Conservation (phyloP, 2,888 invertebrate species). For the Coleophora deauratella region DNA sequence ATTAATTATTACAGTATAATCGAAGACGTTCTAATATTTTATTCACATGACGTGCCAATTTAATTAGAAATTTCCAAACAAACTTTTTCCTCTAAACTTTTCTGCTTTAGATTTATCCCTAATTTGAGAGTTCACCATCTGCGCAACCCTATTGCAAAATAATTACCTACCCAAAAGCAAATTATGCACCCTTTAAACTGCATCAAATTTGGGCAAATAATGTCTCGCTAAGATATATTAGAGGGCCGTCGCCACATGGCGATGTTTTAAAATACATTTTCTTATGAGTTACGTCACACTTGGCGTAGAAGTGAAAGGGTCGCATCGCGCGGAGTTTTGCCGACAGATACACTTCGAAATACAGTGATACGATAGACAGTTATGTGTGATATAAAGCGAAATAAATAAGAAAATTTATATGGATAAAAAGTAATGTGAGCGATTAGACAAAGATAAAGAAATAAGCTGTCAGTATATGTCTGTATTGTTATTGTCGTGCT, state of each 20-base stretch:
- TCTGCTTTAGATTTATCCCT: conserved; percentile 37
- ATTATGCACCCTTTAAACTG: conserved; percentile 71
- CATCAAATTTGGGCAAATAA: conserved; percentile 65
- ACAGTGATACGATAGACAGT: too few relatives aligned
- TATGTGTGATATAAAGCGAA: too few relatives aligned
- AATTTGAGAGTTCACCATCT: conserved; percentile 56
- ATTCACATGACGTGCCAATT: conserved; percentile 37
- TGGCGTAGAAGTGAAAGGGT: conserved; percentile 19
- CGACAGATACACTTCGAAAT: too few relatives aligned
- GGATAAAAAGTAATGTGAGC: too few relatives aligned
- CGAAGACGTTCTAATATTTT: conserved; percentile 22
- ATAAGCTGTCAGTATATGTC: too few relatives aligned
- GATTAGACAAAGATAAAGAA: too few relatives aligned
- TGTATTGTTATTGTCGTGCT: too few relatives aligned
- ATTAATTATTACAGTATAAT: neutral
- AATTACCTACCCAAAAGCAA: conserved; percentile 66
- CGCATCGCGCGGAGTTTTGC: too few relatives aligned
- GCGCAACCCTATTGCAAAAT: conserved; percentile 66
- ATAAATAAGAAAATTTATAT: too few relatives aligned
- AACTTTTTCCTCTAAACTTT: conserved; percentile 48
- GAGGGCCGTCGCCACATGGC: conserved; percentile 58
- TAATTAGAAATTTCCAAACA: conserved; percentile 48
- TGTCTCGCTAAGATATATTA: conserved; percentile 53
- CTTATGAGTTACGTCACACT: conserved; percentile 41
- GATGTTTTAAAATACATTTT: conserved; percentile 54